These are phyloP conservation scores for Gopherus evgoodei DNA, from an alignment of 2,113 vertebrate genomes.

Conservation along the genomic window DNA sequence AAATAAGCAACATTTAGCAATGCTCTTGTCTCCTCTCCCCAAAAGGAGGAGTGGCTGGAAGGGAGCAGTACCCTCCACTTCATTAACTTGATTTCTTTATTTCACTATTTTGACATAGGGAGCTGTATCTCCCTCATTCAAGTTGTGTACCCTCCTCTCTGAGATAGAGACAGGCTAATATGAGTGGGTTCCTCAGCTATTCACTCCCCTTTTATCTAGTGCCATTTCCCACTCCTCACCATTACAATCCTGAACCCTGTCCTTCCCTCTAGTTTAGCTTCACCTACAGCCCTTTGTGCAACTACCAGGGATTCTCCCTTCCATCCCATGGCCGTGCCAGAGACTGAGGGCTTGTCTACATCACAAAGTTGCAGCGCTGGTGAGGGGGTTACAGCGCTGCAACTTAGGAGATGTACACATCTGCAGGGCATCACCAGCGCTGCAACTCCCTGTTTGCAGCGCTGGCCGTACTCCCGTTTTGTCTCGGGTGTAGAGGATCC, in stretches of 20 bases:
- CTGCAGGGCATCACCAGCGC: too few relatives aligned
- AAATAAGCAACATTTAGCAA: constrained; percentile 67
- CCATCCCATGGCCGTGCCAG: constrained; percentile 32
- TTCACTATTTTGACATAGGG: constrained; percentile 67
- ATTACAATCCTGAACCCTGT: constrained; percentile 59
- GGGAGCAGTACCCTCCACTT: constrained; percentile 60
- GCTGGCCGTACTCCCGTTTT: too few relatives aligned
- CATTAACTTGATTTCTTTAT: constrained; percentile 62
- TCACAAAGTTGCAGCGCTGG: too few relatives aligned
- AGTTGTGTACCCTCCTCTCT: constrained; percentile 47
- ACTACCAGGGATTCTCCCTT: constrained; percentile 8
- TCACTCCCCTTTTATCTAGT: constrained; percentile 65
- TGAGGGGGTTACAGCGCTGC: too few relatives aligned
- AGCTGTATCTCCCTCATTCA: constrained; percentile 38
- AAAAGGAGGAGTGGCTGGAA: not conserved
- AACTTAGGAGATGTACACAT: too few relatives aligned
- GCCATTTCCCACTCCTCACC: constrained; percentile 70
- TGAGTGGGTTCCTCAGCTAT: constrained; percentile 50
- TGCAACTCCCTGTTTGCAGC: too few relatives aligned
- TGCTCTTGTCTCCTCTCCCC: not conserved
- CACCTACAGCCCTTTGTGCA: constrained; percentile 37
- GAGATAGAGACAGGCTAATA: constrained; percentile 49
- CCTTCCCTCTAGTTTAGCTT: constrained; percentile 64
- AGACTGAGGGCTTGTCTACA: not conserved
- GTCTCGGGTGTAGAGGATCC: too few relatives aligned